Percentiles rank a stretch among this genome's conserved stretches.
phyloP scores from a whole-genome alignment of 2,888 invertebrate genomes.

The Ferdinandea cuprea region DNA sequence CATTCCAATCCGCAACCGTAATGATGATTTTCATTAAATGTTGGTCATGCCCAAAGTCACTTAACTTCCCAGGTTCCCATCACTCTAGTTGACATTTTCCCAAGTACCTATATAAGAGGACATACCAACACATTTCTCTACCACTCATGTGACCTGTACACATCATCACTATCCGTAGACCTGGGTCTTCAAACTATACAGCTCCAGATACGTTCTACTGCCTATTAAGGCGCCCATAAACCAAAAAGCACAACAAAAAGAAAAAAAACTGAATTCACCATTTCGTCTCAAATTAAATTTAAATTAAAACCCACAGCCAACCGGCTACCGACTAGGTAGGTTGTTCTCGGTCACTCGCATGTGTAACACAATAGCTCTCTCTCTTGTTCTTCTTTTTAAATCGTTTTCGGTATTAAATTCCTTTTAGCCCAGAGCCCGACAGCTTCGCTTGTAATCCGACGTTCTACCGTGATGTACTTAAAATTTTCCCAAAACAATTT shows the following conservation, averaged over 20 bases:
- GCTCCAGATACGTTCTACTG: not conserved
- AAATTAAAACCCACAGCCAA: slow-evolving; percentile 64
- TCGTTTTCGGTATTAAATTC: slow-evolving; percentile 57
- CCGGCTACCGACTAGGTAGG: not conserved
- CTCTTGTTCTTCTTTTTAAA: not conserved
- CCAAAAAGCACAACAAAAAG: too few species aligned
- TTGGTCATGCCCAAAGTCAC: slow-evolving; percentile 49
- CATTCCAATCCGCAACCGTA: not conserved
- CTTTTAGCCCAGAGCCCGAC: not conserved
- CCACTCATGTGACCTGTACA: not conserved
- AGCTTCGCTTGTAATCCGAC: slow-evolving; percentile 23
- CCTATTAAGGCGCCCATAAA: not conserved
- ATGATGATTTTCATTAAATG: slow-evolving; percentile 63
- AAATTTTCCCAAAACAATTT: slow-evolving; percentile 49
- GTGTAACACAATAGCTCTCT: slow-evolving; percentile 21
- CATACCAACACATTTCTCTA: slow-evolving; percentile 15
- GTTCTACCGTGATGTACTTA: slow-evolving; percentile 41
- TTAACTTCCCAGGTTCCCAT: slow-evolving; percentile 25
- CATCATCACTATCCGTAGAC: not conserved
- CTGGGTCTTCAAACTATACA: not conserved
- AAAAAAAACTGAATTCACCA: slow-evolving; percentile 56
- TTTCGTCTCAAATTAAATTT: slow-evolving; percentile 68
- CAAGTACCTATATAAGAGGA: not conserved
- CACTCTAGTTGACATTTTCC: slow-evolving; percentile 18
- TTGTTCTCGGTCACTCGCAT: slow-evolving; percentile 24